Evolutionary conservation across 1,140 invertebrate species (phyloP), one percentile per base, ranked within the genome.

Genomic region (Trachymyrmex septentrionalis): DNA sequence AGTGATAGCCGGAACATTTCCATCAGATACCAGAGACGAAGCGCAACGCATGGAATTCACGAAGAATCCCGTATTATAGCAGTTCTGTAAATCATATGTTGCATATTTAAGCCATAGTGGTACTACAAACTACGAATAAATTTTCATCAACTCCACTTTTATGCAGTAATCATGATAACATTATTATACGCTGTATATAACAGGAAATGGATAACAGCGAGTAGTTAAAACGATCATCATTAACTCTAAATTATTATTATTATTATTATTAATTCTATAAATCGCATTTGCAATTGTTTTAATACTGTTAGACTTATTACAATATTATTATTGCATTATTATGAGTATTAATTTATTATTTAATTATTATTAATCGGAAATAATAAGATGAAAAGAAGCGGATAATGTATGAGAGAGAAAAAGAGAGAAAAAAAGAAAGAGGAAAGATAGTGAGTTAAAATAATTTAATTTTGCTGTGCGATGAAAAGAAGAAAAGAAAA

Each of bases 61-160:
- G 24, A 24, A 61, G 53, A 19, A 61, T 75, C 38, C 69, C 80
- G 69, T 84, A 75, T 75, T 34, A 19, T 61, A 73, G 55, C 80
- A 75, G 38, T 84, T 75, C 55, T 27, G 27, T 67, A 73, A 84
- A 73, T 30, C 80, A 63, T 48, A 84, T 24, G 30, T 84, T 75
- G 14, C 27, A 59, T 44, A 44, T 61, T 57, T 44, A 59, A 27
- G 12, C 16, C 34, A 12, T 27, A 27, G 38, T 53, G 14, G 16
- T 27, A 53, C 69, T 72, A 27, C 44, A 53, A 72, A 19, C 24
- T 27, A 27, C 7, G 21, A 72, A 72, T 50, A 72, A 53, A 72
- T 50, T 72, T 24, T 27, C 34, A 19, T 66, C 7, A 10, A 27
- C 21, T 50, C 21, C 14, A 44, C 5, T 12, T 48, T 16, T 69